Evolutionary conservation across 2,797 vertebrate species (phyloP).

Genomic region (Pseudomugil gertrudae): DNA sequence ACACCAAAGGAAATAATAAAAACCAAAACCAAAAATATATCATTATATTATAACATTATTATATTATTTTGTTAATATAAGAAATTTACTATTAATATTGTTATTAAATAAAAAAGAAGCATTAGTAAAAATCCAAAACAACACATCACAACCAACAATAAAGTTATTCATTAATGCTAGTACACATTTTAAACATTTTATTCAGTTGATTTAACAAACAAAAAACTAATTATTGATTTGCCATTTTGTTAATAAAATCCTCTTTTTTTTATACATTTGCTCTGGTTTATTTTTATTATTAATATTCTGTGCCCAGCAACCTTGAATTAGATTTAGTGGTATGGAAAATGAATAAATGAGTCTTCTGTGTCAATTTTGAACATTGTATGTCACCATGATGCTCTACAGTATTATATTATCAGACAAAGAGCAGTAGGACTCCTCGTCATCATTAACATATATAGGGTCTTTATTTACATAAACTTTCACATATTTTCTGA

Average conservation of each 20-base stretch:
- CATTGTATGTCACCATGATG: background rate
- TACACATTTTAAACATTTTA: no score
- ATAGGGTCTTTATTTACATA: background rate
- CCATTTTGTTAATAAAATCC: background rate
- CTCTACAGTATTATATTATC: background rate
- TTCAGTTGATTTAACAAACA: background rate
- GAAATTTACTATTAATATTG: no score
- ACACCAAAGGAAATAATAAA: no score
- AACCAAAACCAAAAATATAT: no score
- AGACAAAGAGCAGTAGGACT: background rate
- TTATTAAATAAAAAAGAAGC: background rate
- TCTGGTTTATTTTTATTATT: background rate
- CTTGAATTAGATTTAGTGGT: no score
- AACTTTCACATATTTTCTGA: background rate
- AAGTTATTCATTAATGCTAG: background rate
- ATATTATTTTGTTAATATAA: no score
- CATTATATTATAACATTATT: no score
- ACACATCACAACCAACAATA: background rate
- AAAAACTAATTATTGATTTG: background rate
- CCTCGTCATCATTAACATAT: background rate
- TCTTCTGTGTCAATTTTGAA: no score
- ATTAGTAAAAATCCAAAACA: background rate
- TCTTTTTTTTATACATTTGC: no score
- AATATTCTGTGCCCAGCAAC: background rate
- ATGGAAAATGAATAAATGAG: no score